These are phyloP conservation scores for Pheucticus melanocephalus DNA, from an alignment of 2,113 vertebrate species.

Conservation along the genomic window DNA sequence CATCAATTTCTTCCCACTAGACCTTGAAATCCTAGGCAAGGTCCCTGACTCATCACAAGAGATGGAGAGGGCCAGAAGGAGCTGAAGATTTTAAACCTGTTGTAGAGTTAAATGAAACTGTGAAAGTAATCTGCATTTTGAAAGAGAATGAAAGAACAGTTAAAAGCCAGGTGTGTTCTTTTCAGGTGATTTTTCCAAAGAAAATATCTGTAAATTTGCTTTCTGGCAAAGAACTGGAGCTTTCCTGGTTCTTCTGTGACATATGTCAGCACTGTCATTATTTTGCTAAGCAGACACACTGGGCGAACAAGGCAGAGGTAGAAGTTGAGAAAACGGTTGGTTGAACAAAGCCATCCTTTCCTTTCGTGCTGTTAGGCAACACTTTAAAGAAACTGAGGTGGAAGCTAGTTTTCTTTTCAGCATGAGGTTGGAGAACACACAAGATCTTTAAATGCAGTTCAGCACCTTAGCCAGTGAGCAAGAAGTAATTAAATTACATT, in stretches of 20 bases:
- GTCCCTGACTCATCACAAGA: not conserved
- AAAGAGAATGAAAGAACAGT: not conserved
- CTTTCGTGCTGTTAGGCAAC: constrained; percentile 36
- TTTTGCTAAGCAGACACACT: not conserved
- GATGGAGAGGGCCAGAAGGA: not conserved
- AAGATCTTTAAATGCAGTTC: constrained; percentile 58
- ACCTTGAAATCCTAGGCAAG: not conserved
- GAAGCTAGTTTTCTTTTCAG: constrained; percentile 49
- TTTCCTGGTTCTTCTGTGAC: not conserved
- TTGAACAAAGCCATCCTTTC: constrained; percentile 44
- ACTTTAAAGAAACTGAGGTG: constrained; percentile 51
- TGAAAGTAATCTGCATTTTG: not conserved
- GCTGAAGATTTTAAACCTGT: not conserved
- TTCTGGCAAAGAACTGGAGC: not conserved
- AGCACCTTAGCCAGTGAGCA: constrained; percentile 49
- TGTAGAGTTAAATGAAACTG: not conserved
- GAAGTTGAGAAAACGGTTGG: constrained; percentile 30
- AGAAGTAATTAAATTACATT: constrained; percentile 64
- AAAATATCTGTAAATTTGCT: not conserved
- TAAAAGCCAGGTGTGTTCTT: not conserved
- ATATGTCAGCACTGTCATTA: not conserved
- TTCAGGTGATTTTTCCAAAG: not conserved
- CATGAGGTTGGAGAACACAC: constrained; percentile 40
- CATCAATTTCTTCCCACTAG: not conserved
- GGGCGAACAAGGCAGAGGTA: not conserved